Conservation (phyloP, 2,888 invertebrate genomes). For the Antheraea assamensis region DNA sequence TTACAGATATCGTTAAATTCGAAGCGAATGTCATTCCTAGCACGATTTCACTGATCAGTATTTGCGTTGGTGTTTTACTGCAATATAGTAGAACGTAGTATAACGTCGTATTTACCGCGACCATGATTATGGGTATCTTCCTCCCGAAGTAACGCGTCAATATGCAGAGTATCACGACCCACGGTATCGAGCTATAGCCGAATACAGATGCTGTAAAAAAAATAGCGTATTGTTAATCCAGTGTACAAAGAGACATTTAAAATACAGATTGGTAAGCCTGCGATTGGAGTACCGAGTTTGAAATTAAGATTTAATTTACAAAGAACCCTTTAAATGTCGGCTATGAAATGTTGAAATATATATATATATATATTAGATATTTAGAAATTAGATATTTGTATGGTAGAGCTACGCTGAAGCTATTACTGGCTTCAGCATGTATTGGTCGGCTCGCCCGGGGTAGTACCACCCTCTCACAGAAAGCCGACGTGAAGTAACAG, state of each 20-base stretch:
- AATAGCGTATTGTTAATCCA: not conserved
- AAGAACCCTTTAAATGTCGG: too few relatives aligned
- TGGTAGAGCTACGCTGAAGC: too few relatives aligned
- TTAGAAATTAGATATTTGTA: too few relatives aligned
- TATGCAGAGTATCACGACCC: constrained; percentile 41
- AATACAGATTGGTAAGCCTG: too few relatives aligned
- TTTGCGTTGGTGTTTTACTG: constrained; percentile 36
- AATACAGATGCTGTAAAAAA: constrained; percentile 43
- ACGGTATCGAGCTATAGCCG: constrained; percentile 42
- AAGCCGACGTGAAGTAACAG: too few relatives aligned
- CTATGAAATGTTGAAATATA: too few relatives aligned
- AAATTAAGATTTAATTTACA: too few relatives aligned
- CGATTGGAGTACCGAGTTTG: too few relatives aligned
- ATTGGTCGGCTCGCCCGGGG: too few relatives aligned
- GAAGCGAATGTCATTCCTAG: constrained; percentile 40
- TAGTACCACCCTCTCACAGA: too few relatives aligned
- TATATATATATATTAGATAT: too few relatives aligned
- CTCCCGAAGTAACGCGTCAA: constrained; percentile 38
- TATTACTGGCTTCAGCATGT: too few relatives aligned
- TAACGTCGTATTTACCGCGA: constrained; percentile 32
- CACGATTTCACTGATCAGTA: constrained; percentile 41
- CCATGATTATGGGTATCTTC: constrained; percentile 38
- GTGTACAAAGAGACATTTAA: not conserved
- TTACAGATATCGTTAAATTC: constrained; percentile 34
- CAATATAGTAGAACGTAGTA: constrained; percentile 37